Percentiles rank a stretch among this genome's conserved stretches.
These are phyloP conservation scores for Conus ventricosus DNA, from an alignment of 1,140 invertebrate genomes.

Conservation along the genomic window DNA sequence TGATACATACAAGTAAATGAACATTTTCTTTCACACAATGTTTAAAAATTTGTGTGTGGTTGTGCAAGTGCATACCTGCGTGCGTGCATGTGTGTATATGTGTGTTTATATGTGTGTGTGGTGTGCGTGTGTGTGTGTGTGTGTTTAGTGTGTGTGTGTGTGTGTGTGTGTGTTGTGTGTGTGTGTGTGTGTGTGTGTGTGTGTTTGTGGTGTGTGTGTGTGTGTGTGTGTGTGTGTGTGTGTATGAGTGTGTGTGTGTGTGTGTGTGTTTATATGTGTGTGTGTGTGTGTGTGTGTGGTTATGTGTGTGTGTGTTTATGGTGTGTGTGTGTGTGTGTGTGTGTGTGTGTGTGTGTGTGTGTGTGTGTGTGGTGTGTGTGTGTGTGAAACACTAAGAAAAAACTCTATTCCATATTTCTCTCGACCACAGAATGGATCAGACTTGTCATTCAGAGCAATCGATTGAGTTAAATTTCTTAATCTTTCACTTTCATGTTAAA, in stretches of 20 bases:
- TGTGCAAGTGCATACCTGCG: background rate
- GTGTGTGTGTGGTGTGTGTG: constrained; percentile 6
- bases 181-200: too few species aligned
- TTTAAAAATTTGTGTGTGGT: background rate
- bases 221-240: too few species aligned
- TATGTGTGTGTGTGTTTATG: background rate
- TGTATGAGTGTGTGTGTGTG: too few species aligned
- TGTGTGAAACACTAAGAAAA: too few species aligned
- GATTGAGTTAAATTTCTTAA: too few species aligned
- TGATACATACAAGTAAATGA: background rate
- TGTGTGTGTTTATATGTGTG: background rate
- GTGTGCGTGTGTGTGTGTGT: background rate
- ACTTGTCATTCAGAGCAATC: too few species aligned
- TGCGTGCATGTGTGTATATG: background rate
- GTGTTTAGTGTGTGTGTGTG: background rate
- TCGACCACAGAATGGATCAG: too few species aligned
- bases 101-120: too few species aligned
- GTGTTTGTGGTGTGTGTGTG: too few species aligned
- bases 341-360: constrained; percentile 6
- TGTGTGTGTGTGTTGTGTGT: too few species aligned
- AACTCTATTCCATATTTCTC: too few species aligned
- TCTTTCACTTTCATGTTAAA: too few species aligned
- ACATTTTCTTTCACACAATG: background rate
- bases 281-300: constrained; percentile 6
- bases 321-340: background rate